These are phyloP conservation scores for Ridgeia piscesae DNA, from an alignment of 1,140 invertebrate species.

Conservation along the genomic window DNA sequence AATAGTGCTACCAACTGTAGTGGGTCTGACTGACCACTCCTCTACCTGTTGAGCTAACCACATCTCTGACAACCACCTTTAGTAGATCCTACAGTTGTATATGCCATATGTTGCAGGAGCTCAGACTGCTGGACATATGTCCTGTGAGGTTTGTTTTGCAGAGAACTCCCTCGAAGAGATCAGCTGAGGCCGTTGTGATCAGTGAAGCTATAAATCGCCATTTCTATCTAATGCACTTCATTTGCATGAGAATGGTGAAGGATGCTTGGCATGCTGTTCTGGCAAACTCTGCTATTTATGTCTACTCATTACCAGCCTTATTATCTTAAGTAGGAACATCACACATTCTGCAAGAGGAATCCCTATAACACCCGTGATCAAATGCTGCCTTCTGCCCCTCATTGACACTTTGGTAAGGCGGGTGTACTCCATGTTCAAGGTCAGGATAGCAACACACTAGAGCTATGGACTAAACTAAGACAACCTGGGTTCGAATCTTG, in stretches of 20 bases:
- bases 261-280: not conserved
- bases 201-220: not conserved
- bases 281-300: not conserved
- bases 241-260: not conserved
- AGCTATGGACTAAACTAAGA: too few species aligned
- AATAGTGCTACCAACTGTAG: not conserved
- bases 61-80: not conserved
- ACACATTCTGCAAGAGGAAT: too few species aligned
- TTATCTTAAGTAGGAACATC: not conserved
- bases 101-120: not conserved
- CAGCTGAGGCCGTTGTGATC: not conserved
- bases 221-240: not conserved
- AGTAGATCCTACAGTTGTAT: not conserved
- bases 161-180: not conserved
- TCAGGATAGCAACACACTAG: too few species aligned
- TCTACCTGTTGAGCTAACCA: not conserved
- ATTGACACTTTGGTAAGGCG: too few species aligned
- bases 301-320: not conserved
- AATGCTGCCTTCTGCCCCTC: too few species aligned
- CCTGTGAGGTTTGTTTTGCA: not conserved
- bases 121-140: too few species aligned
- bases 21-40: not conserved
- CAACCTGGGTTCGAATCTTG: too few species aligned
- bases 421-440: too few species aligned
- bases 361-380: too few species aligned